phyloP scores from a whole-genome alignment of 2,113 vertebrate species.

The Rhabdomys dilectus region DNA sequence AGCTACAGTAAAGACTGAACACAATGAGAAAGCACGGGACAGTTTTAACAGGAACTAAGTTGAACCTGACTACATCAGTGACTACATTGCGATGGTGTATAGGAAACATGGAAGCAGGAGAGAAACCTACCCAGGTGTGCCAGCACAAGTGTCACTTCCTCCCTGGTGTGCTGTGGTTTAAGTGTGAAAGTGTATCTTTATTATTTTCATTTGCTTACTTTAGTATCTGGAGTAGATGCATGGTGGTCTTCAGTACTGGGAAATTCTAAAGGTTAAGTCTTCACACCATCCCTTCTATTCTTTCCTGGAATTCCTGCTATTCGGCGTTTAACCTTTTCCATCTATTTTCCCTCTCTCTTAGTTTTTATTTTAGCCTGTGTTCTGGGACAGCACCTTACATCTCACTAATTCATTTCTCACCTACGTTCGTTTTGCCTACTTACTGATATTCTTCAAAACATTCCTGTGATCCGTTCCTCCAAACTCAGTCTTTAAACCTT shows the following conservation, averaged over 20 bases:
- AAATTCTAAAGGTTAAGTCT: background rate
- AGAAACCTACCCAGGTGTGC: background rate
- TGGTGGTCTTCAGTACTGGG: background rate
- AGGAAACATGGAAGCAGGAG: background rate
- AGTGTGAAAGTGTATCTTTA: background rate
- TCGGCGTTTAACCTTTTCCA: background rate
- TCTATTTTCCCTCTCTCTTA: background rate
- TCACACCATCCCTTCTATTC: background rate
- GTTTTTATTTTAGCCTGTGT: background rate
- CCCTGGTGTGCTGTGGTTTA: background rate
- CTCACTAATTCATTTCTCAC: background rate
- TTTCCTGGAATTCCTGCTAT: background rate
- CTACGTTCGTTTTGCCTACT: background rate
- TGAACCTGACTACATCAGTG: background rate
- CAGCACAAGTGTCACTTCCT: background rate
- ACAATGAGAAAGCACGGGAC: slow-evolving; percentile 18
- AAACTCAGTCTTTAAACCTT: background rate
- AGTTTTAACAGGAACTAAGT: slow-evolving; percentile 41
- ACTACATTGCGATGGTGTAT: background rate
- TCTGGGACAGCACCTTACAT: background rate
- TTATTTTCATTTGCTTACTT: background rate
- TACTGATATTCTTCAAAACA: background rate
- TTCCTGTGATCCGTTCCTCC: background rate
- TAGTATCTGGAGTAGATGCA: background rate
- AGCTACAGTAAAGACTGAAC: slow-evolving; percentile 10